These are phyloP conservation scores for Neostethus bicornis DNA, from an alignment of 2,797 vertebrate genomes.

Conservation along the genomic window DNA sequence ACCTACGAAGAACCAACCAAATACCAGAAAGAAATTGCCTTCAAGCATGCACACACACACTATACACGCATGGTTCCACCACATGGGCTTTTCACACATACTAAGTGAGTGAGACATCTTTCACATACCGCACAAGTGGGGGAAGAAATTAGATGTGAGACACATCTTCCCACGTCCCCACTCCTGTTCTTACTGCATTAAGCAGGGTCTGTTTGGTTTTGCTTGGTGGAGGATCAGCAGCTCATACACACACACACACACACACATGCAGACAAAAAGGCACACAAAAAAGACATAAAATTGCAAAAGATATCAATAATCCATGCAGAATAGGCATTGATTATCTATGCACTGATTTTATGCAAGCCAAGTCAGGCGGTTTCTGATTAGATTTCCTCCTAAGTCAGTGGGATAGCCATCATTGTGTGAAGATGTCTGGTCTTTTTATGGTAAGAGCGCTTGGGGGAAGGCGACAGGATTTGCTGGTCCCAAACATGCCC, in stretches of 20 bases:
- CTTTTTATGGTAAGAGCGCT: slow-evolving; percentile 26
- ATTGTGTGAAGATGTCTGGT: slow-evolving; percentile 39
- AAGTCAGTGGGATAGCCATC: slow-evolving; percentile 36
- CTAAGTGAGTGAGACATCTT: slow-evolving; percentile 50
- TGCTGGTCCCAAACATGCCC: slow-evolving; percentile 40
- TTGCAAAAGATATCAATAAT: slow-evolving; percentile 63
- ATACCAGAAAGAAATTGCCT: slow-evolving; percentile 5
- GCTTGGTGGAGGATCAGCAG: slow-evolving; percentile 33
- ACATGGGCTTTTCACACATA: slow-evolving; percentile 24
- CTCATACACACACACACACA: neutral
- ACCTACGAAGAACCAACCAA: slow-evolving; percentile 28
- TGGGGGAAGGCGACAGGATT: neutral
- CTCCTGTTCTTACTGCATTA: slow-evolving; percentile 46
- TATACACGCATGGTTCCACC: slow-evolving; percentile 8
- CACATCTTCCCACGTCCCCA: slow-evolving; percentile 32
- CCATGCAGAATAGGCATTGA: slow-evolving; percentile 63
- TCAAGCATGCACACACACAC: neutral
- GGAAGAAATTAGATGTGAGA: slow-evolving; percentile 42
- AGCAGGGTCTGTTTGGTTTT: slow-evolving; percentile 18
- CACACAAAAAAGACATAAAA: slow-evolving; percentile 12
- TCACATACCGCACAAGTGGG: slow-evolving; percentile 26
- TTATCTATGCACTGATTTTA: slow-evolving; percentile 52
- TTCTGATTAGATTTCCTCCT: slow-evolving; percentile 68
- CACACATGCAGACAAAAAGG: neutral
- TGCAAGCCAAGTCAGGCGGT: slow-evolving; percentile 42